Evolutionary conservation across 2,888 invertebrate species (phyloP), one percentile per base, ranked within the genome.

Genomic region (Merodon equestris): DNA sequence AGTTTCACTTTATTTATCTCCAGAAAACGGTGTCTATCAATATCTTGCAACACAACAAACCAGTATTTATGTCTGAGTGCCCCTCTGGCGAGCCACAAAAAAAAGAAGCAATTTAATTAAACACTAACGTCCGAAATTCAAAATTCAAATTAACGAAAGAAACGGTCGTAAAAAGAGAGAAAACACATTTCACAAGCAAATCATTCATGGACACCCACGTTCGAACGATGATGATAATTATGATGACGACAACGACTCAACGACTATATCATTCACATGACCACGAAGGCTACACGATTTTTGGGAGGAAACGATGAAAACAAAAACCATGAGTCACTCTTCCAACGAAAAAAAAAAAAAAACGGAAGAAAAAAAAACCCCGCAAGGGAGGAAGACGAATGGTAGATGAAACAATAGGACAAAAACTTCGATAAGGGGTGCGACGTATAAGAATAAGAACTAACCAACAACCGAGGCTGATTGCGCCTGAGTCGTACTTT

Each of bases 261-360:
- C 27, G 47, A 18, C 18, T 19, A 53, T 15, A 64, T 18, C 71
- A 77, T 77, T 77, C 76, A 77, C 72, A 77, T 77, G 76, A 77
- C 76, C 61, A 15, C 17, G 17, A 74, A 56, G 58, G 54, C 45
- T 72, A 36, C 15, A 50, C 72, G 67, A 77, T 72, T 76, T 44
- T 17, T 27, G 53, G 50, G 57, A 60, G 72, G 67, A 47, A 48
- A 61, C 60, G 50, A 74, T 1, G 7, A 50, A 63, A 61, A 51
- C 9, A 56, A 51, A 56, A 42, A 64, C 13, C 13, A 77, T 77
- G 76, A 76, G 56, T 76, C 76, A 76, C 66, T 40, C 7, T 27
- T 27, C 27, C 7, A 27, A 27, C 2, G 27, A 27, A 27, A 7
- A 27, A 27, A 27, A 2, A 27, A 27, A 2, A 27, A 27, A 27